Conservation (phyloP, 1,140 invertebrate genomes). For the Pseudomyrmex flavicornis region DNA sequence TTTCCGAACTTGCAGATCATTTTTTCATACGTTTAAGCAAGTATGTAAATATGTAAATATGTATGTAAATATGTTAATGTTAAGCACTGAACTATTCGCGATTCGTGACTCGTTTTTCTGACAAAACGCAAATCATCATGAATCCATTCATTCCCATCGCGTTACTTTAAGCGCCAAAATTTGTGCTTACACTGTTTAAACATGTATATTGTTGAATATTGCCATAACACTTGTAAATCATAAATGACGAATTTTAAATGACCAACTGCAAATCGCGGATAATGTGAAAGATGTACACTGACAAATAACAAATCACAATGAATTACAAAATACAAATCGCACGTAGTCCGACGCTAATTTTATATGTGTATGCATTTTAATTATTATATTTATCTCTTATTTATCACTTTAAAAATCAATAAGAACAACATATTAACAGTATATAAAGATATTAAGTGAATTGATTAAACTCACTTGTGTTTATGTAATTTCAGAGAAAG, state of each 20-base stretch:
- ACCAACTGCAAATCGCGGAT: too few relatives aligned
- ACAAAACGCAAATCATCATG: too few relatives aligned
- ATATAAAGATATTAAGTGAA: neutral
- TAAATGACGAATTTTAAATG: too few relatives aligned
- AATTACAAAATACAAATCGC: too few relatives aligned
- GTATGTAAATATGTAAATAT: conserved; percentile 79
- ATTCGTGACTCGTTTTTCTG: neutral
- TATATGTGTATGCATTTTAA: neutral
- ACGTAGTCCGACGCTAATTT: too few relatives aligned
- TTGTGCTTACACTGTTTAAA: too few relatives aligned
- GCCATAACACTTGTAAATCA: too few relatives aligned
- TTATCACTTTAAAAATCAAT: neutral
- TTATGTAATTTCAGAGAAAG: conserved; percentile 85
- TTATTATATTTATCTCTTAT: neutral
- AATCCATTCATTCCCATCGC: too few relatives aligned
- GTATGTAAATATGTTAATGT: conserved; percentile 75
- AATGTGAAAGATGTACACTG: too few relatives aligned
- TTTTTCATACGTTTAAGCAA: conserved; percentile 87
- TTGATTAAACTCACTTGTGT: neutral
- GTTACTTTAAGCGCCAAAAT: too few relatives aligned
- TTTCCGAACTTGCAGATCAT: conserved; percentile 87
- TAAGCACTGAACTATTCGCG: neutral
- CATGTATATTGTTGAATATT: too few relatives aligned
- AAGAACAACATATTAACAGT: neutral
- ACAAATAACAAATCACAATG: too few relatives aligned